Base-by-base conservation (phyloP, 1,140 invertebrate species). In the Tribolium madens region DNA sequence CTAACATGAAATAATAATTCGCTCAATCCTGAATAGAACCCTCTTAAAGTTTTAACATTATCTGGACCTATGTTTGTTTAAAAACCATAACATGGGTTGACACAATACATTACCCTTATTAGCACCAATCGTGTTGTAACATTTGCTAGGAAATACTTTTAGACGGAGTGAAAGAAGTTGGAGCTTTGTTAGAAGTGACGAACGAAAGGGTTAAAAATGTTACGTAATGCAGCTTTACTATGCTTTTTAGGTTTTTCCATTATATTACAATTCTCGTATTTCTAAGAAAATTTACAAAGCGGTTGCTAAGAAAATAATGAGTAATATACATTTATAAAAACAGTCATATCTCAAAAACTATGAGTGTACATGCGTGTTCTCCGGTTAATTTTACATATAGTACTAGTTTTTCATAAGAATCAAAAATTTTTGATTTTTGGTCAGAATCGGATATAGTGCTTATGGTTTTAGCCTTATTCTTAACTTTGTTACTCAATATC, bases 31-130 rank as follows among this genome's bases (percentile, higher is more conserved):
- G 7, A 53, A 53, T 53, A 53, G 50, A 15, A 15, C 14, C 7
- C 46, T 12, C 46, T 53, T 53, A 15, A 53, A 53, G 12, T 17
- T 53, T 13, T 14, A 53, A 53, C 50, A 57, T 14, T 50, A 50
- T 50, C 48, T 17, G 18, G 52, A 1, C 12, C 15, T 1, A 18
- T 57, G 52, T 57, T 57, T 26, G 52, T 12, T 26, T 57, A 57
- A 57, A 26, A 57, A 57, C 52, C 17, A 57, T 57, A 26, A 57
- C 52, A 57, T 57, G 52, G 52, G 52, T 57, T 57, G 17, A 57
- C 17, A 57, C 15, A 57, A 57, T 26, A 18, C 18, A 26, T 57
- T 57, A 26, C 52, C 52, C 52, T 57, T 57, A 17, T 57, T 57
- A 26, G 15, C 9, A 26, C 52, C 18, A 57, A 57, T 57, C 52